Evolutionary conservation across 2,797 vertebrate genomes (phyloP).

Genomic region (Alfaro cultratus): DNA sequence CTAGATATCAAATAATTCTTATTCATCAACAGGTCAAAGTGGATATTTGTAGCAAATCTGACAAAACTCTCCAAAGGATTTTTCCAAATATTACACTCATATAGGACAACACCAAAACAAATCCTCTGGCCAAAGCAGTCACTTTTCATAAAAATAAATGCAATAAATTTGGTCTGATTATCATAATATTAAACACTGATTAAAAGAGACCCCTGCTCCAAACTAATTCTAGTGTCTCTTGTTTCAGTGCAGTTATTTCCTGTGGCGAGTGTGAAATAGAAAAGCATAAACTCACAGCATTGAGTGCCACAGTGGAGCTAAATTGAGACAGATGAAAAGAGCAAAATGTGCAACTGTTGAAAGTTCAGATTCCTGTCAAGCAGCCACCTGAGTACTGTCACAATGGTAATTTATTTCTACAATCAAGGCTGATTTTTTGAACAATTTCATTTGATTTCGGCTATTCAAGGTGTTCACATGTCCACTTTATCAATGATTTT

Average conservation of each 20-base stretch:
- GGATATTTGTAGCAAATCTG: constrained; percentile 2
- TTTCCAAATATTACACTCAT: neutral
- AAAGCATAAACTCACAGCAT: constrained; percentile 21
- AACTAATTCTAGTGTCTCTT: constrained; percentile 8
- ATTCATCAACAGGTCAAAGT: neutral
- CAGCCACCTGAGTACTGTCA: constrained; percentile 9
- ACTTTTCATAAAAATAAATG: neutral
- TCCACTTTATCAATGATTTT: constrained; percentile 31
- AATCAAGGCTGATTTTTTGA: constrained; percentile 27
- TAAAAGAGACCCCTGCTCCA: neutral
- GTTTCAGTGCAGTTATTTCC: constrained; percentile 23
- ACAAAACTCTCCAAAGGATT: neutral
- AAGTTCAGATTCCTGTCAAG: constrained; percentile 19
- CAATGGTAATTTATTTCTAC: constrained; percentile 28
- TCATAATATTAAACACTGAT: neutral
- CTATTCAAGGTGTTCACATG: constrained; percentile 13
- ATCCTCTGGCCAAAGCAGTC: constrained; percentile 4
- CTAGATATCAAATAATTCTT: neutral
- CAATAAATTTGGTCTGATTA: constrained; percentile 7
- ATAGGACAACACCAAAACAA: neutral
- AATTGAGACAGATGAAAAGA: constrained; percentile 35
- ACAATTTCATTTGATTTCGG: constrained; percentile 33
- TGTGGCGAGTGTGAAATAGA: constrained; percentile 2
- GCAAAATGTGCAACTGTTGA: constrained; percentile 15
- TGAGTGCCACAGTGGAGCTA: constrained; percentile 9